A percentile compares a stretch with the other conserved stretches of the same genome.
These are phyloP conservation scores for Parapsyche elsis DNA, from an alignment of 1,140 invertebrate genomes.

Conservation along the genomic window DNA sequence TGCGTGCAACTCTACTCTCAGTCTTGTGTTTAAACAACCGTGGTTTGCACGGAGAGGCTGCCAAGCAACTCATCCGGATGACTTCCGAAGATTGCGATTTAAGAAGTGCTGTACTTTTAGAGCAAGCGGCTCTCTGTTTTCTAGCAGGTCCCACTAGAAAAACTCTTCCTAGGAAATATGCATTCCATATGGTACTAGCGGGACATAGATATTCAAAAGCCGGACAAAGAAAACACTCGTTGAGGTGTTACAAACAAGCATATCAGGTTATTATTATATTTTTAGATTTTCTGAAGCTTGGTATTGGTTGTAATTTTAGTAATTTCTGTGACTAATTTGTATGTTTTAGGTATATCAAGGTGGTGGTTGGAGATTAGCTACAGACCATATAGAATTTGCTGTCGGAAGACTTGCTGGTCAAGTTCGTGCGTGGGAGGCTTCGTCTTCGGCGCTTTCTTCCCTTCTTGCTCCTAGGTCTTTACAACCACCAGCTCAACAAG, in stretches of 20 bases:
- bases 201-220: constrained; percentile 94
- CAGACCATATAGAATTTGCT: constrained; percentile 95
- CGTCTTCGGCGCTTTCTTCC: constrained; percentile 82
- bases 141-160: constrained; percentile 74
- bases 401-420: constrained; percentile 88
- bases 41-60: constrained; percentile 86
- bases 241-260: constrained; percentile 92
- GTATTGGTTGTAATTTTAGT: background rate
- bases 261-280: constrained; percentile 74
- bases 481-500: constrained; percentile 82
- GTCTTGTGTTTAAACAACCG: constrained; percentile 85
- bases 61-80: constrained; percentile 93
- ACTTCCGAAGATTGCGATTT: constrained; percentile 95
- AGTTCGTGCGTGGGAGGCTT: constrained; percentile 79
- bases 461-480: constrained; percentile 81
- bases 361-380: constrained; percentile 89
- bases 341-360: constrained; percentile 78
- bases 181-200: constrained; percentile 96
- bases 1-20: constrained; percentile 87
- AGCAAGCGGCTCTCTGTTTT: constrained; percentile 96
- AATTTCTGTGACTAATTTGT: constrained; percentile 34
- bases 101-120: constrained; percentile 89
- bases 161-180: constrained; percentile 89
- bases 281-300: background rate
- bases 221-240: constrained; percentile 88